Base-by-base conservation (phyloP, 2,888 invertebrate genomes). In the Seladonia tumulorum region DNA sequence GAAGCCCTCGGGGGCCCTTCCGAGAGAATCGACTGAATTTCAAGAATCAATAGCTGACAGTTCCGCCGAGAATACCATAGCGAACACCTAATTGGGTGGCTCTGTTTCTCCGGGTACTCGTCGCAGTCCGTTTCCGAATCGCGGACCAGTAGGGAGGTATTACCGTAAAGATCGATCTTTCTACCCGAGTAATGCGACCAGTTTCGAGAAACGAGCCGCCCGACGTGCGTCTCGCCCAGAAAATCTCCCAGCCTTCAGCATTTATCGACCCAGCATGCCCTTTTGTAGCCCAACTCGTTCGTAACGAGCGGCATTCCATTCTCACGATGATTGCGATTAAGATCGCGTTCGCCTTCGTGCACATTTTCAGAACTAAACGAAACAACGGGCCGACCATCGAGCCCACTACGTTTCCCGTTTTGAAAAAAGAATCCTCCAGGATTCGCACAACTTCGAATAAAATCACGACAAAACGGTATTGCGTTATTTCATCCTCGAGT, bases 231-330 rank as follows among this genome's bases (percentile, higher is more conserved):
- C 68, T 42, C 76, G 78, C 76, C 86, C 81, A 88, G 84, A 83
- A 90, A 90, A 89, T 90, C 85, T 80, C 70, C 88, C 86, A 88
- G 82, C 91, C 90, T 90, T 90, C 87, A 87, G 83, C 81, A 81
- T 76, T 88, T 88, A 88, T 88, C 89, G 88, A 87, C 85, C 86
- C 85, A 84, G 84, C 86, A 82, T 90, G 88, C 91, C 91, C 91
- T 90, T 90, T 90, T 89, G 87, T 89, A 87, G 88, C 84, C 83
- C 81, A 85, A 88, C 91, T 87, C 89, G 90, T 89, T 87, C 85
- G 91, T 89, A 89, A 90, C 90, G 81, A 87, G 83, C 89, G 83
- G 75, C 90, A 90, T 90, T 90, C 90, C 90, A 88, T 88, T 90
- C 90, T 90, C 90, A 90, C 89, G 89, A 89, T 76, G 90, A 90